Evolutionary conservation across 1,140 invertebrate species (phyloP).

Genomic region (Neotoxoptera formosana): DNA sequence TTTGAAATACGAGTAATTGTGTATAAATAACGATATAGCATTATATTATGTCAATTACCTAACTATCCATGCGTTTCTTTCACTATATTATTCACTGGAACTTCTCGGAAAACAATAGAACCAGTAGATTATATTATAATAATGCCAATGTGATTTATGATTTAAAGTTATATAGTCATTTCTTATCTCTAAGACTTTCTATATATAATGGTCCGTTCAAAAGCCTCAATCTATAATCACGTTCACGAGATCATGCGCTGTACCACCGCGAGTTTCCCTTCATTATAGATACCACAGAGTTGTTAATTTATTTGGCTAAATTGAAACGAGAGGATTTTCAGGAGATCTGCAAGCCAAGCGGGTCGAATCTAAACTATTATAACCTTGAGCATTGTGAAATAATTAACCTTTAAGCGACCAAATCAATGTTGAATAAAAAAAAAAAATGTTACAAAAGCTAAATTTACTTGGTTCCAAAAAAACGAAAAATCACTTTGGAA

Average conservation of each 20-base stretch:
- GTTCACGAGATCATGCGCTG: background rate
- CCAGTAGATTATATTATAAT: background rate
- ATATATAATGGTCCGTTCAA: background rate
- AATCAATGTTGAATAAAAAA: background rate
- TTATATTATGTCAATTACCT: background rate
- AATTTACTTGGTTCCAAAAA: background rate
- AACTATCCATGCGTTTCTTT: background rate
- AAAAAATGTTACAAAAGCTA: background rate
- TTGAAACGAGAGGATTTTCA: background rate
- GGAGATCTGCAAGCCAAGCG: background rate
- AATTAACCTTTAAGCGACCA: background rate
- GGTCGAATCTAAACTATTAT: background rate
- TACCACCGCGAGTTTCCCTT: background rate
- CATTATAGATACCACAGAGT: background rate
- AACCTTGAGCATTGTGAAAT: background rate
- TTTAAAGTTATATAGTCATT: slow-evolving; percentile 5
- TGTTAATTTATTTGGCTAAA: background rate
- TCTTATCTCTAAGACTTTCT: background rate
- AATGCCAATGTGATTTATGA: background rate
- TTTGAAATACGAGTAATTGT: background rate
- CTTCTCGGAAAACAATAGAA: background rate
- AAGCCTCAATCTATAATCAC: background rate
- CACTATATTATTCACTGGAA: background rate
- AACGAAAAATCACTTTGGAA: background rate
- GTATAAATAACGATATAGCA: background rate